Evolutionary conservation across 1,140 invertebrate genomes (phyloP), one percentile per base, ranked within the genome.

Genomic region (Lutraria rhynchaena): DNA sequence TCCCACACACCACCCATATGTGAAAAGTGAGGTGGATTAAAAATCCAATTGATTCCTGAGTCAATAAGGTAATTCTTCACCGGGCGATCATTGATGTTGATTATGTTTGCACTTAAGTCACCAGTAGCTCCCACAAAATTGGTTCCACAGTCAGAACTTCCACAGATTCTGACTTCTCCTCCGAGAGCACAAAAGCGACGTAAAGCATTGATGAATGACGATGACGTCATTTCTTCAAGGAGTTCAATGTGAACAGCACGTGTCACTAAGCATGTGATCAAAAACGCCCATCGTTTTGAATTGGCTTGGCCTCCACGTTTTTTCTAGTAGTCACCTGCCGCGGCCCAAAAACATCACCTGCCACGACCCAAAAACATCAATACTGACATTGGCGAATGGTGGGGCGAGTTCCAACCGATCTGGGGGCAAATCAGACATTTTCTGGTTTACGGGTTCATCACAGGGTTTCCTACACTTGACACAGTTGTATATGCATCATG

Each of bases 261-360:
- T n/a, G 35, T 70, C 11, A 24, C 29, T 3, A 84, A 31, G 46
- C 77, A 81, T 35, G 78, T 84, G 53, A 86, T 69, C 22, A 82
- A 57, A 17, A 80, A 13, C 2, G 35, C 83, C 63, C 61, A 80
- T 22, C 76, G 13, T 24, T 80, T 74, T 27, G 7, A 35, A 27
- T 17, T 19, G 3, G 76, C 63, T 0, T 53, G 49, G 1, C 76
- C 76, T 35, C 76, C 76, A 11, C 63, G 53, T 15, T 61, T 80
- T 13, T n/a, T n/a, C n/a, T n/a, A n/a, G n/a, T n/a, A n/a, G n/a
- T n/a, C n/a, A n/a, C n/a, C n/a, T n/a, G n/a, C n/a, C n/a, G n/a
- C n/a, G n/a, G n/a, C 61, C 19, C 13, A 0, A 5, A n/a, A 63
- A 1, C 9, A 58, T 33, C 1, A 70, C 35, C 13, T 19, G 7